Conservation (phyloP, 2,113 vertebrate species). For the Tringa solitaria region DNA sequence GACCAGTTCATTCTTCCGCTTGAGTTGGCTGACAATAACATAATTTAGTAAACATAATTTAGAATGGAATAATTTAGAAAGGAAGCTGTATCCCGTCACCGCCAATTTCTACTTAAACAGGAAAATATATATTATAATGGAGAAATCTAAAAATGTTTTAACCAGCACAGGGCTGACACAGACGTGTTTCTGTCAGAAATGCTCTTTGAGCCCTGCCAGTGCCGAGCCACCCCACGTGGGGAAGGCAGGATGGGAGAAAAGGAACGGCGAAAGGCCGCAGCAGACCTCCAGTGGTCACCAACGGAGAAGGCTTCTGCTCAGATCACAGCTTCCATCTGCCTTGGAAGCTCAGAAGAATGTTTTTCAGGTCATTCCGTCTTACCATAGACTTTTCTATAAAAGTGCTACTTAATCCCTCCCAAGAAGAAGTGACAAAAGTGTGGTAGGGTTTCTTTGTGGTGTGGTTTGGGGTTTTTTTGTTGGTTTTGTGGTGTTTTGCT, state of each 20-base stretch:
- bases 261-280: background rate
- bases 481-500: background rate
- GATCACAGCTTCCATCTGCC: background rate
- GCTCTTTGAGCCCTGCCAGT: background rate
- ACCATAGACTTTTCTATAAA: background rate
- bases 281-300: background rate
- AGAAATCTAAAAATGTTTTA: background rate
- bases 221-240: background rate
- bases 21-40: too few relatives aligned
- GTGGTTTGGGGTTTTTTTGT: background rate
- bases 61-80: background rate
- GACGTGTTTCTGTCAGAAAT: background rate
- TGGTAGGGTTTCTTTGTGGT: background rate
- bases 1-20: background rate
- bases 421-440: background rate
- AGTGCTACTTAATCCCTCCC: background rate
- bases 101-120: background rate
- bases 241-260: background rate
- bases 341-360: background rate
- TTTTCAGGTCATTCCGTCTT: slow-evolving; percentile 30
- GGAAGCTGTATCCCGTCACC: background rate
- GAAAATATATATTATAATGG: background rate
- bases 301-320: background rate
- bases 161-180: background rate
- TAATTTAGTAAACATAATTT: background rate